A percentile compares a stretch with the other conserved stretches of the same genome.
Evolutionary conservation across 2,113 vertebrate genomes (phyloP).

Genomic region (Ochotona curzoniae): DNA sequence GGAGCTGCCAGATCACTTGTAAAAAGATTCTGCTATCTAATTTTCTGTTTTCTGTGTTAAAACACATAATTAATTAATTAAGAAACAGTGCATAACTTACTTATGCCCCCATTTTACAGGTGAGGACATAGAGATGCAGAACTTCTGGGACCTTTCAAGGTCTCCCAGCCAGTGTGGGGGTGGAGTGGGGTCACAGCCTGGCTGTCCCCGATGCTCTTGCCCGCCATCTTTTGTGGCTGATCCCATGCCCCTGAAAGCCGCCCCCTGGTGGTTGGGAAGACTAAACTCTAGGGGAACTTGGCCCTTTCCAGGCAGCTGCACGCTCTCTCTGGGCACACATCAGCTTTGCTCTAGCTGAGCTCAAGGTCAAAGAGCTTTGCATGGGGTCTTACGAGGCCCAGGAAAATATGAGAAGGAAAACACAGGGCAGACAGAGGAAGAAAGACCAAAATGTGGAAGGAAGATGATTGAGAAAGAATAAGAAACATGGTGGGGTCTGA

Average conservation of each 20-base stretch:
- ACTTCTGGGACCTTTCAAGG: neutral
- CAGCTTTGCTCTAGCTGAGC: neutral
- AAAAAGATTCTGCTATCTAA: neutral
- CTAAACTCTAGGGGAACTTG: neutral
- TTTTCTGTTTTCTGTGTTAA: neutral
- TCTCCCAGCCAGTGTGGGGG: neutral
- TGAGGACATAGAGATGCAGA: neutral
- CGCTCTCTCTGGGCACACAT: neutral
- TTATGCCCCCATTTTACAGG: neutral
- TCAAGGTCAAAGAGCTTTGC: neutral
- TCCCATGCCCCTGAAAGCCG: neutral
- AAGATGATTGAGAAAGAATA: neutral
- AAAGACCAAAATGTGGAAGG: neutral
- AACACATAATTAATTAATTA: neutral
- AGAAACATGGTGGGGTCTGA: neutral
- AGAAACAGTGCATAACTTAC: neutral
- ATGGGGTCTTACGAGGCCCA: neutral
- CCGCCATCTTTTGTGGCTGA: neutral
- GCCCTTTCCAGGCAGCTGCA: neutral
- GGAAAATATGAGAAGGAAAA: neutral
- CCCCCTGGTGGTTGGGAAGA: neutral
- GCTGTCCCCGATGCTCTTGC: neutral
- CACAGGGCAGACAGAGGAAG: neutral
- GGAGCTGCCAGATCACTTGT: neutral
- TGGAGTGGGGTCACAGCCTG: neutral